These are phyloP conservation scores for Girardinichthys multiradiatus DNA, from an alignment of 2,113 vertebrate genomes.

Conservation along the genomic window DNA sequence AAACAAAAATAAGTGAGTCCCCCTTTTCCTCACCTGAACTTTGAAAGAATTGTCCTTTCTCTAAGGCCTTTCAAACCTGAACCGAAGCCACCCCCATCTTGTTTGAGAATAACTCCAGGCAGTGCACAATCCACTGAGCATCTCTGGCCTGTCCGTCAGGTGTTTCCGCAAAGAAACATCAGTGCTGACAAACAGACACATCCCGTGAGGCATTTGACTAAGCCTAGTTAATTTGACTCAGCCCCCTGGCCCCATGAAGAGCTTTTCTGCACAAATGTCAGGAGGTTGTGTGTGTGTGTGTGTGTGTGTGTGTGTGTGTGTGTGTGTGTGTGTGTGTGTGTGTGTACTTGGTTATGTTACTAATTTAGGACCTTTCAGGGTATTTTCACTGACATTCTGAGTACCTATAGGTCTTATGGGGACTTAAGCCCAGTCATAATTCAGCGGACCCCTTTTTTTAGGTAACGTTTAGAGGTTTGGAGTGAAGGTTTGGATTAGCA, in stretches of 20 bases:
- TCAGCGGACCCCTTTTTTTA: no score
- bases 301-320: neutral
- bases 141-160: conserved; percentile 69
- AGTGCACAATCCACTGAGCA: conserved; percentile 57
- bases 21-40: conserved; percentile 27
- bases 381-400: neutral
- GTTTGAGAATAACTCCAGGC: conserved; percentile 31
- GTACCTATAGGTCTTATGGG: neutral
- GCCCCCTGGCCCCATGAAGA: conserved; percentile 45
- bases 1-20: conserved; percentile 50
- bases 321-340: no score
- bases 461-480: no score
- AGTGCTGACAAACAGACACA: conserved; percentile 63
- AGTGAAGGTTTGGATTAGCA: no score
- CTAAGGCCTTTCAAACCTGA: conserved; percentile 53
- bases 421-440: neutral
- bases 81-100: conserved; percentile 19
- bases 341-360: no score
- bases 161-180: conserved; percentile 64
- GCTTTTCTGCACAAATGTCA: conserved; percentile 70
- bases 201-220: conserved; percentile 57
- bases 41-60: conserved; percentile 47
- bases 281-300: conserved; percentile 36
- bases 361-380: no score
- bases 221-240: conserved; percentile 69